Conservation (phyloP, 1,140 invertebrate genomes). For the Antheraea pernyi region DNA sequence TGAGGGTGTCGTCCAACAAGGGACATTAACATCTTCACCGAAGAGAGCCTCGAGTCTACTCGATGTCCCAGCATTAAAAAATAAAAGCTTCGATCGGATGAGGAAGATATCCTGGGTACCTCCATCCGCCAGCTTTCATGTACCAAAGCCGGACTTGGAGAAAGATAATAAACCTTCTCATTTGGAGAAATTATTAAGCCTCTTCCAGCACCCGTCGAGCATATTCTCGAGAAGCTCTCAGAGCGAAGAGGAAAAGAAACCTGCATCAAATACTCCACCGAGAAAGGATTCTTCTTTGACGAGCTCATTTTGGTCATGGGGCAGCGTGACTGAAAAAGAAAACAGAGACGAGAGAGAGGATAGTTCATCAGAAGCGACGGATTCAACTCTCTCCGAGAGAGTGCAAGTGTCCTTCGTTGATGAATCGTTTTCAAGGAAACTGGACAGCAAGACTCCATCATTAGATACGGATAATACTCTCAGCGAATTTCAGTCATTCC, state of each 20-base stretch:
- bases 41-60: slow-evolving; percentile 67
- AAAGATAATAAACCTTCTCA: slow-evolving; percentile 72
- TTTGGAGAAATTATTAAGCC: slow-evolving; percentile 79
- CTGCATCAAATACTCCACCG: slow-evolving; percentile 62
- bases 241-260: slow-evolving; percentile 60
- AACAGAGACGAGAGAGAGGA: slow-evolving; percentile 57
- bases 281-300: slow-evolving; percentile 66
- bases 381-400: slow-evolving; percentile 66
- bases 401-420: slow-evolving; percentile 69
- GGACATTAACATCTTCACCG: slow-evolving; percentile 61
- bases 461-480: slow-evolving; percentile 70
- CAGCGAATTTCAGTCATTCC: slow-evolving; percentile 65
- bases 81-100: slow-evolving; percentile 63
- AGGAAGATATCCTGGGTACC: slow-evolving; percentile 81
- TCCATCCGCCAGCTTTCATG: slow-evolving; percentile 63
- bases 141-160: slow-evolving; percentile 59
- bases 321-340: slow-evolving; percentile 49
- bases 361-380: slow-evolving; percentile 57
- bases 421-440: slow-evolving; percentile 67
- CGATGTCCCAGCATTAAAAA: slow-evolving; percentile 68
- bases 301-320: slow-evolving; percentile 76
- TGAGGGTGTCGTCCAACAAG: slow-evolving; percentile 27
- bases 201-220: slow-evolving; percentile 79
- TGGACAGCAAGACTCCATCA: slow-evolving; percentile 71
- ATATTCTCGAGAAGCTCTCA: slow-evolving; percentile 70